phyloP scores from a whole-genome alignment of 2,113 vertebrate genomes.

The Mesocricetus auratus region DNA sequence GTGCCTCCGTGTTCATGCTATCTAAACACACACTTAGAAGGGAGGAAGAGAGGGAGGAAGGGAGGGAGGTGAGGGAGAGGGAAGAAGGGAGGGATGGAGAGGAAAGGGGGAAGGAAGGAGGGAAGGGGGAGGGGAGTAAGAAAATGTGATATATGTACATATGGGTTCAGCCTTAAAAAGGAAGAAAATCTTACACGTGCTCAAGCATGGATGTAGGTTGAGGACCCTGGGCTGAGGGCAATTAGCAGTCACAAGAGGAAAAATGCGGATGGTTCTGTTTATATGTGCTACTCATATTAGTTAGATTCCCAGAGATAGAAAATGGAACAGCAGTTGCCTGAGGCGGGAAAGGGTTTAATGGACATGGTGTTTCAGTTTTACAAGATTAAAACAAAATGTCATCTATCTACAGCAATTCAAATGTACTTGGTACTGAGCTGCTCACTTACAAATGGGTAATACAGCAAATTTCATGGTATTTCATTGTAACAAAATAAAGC shows the following conservation, averaged over 20 bases:
- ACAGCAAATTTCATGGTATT: constrained; percentile 12
- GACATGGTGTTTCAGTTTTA: not conserved
- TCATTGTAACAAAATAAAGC: not conserved
- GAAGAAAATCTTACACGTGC: not conserved
- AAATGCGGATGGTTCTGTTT: not conserved
- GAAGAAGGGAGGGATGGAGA: rapidly evolving
- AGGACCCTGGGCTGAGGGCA: not conserved
- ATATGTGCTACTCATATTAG: not conserved
- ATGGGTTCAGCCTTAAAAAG: constrained; percentile 26
- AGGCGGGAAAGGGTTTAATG: not conserved
- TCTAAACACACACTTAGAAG: not conserved
- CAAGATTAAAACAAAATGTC: not conserved
- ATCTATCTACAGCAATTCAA: not conserved
- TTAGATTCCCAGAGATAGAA: not conserved
- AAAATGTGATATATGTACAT: not conserved
- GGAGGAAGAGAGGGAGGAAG: too few species aligned
- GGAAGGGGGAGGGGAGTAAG: not conserved
- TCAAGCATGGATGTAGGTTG: not conserved
- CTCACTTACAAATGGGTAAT: not conserved
- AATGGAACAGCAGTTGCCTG: not conserved
- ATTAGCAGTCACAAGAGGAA: not conserved
- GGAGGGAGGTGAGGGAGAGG: too few species aligned
- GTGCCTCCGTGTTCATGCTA: not conserved
- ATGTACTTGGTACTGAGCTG: not conserved
- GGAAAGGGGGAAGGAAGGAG: not conserved